Base-by-base conservation (phyloP, 2,888 invertebrate genomes). In the Eumerus sabulonum region DNA sequence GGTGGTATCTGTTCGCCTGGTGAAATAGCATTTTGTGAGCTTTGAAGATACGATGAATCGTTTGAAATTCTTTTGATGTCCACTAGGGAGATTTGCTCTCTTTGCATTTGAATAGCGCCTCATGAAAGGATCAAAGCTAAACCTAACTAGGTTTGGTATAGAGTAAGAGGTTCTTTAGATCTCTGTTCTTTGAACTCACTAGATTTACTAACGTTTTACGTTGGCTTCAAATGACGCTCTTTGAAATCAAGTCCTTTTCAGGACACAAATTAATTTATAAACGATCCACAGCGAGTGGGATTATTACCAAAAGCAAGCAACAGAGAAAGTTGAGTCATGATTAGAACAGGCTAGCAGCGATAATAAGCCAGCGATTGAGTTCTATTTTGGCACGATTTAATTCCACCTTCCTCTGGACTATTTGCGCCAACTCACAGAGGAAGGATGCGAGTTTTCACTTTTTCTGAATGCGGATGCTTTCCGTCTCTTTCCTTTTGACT, bases 1-100 rank as follows among this genome's bases (percentile, higher is more conserved):
- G n/a, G n/a, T n/a, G n/a, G n/a, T n/a, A n/a, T n/a, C 87, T 88
- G 88, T 5, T 72, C 71, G 83, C 88, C 88, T 88, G 85, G 83
- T 86, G 62, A 40, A 77, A 71, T 84, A 85, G 85, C 86, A 88
- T 87, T 86, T 85, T 86, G 85, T 84, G 86, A 88, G 87, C 86
- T 87, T 88, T 87, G 86, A 86, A 86, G 86, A 86, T 86, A 85
- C 27, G 27, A 82, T 81, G 85, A 86, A 84, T 83, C 84, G 84
- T 85, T 86, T 85, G 84, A 84, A 82, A 84, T 64, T 81, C 84
- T 84, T 86, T 87, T 87, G 86, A 86, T 85, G 85, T 86, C 81
- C 27, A 27, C 3, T 4, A 27, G 2, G 53, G 64, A 76, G 74
- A 76, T 71, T 59, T 27, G 18, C 47, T 76, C 48, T 54, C 44